These are phyloP conservation scores for Oscheius sp. DNA, from an alignment of 2,888 invertebrate genomes.

Conservation along the genomic window DNA sequence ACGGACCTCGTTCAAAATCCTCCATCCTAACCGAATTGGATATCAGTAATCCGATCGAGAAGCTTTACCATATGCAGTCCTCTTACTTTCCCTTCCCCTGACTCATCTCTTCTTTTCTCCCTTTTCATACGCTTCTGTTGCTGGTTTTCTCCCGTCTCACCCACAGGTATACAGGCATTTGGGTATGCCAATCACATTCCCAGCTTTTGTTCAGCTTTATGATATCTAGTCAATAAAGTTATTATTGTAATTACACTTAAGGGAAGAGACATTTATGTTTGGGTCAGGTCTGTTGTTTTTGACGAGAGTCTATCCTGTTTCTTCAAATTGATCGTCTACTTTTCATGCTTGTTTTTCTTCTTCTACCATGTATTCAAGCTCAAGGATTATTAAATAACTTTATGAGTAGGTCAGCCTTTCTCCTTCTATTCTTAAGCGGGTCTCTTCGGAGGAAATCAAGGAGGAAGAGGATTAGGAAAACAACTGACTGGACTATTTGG, in stretches of 20 bases:
- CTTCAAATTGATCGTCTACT: not conserved
- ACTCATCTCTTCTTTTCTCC: not conserved
- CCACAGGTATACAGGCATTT: slow-evolving; percentile 15
- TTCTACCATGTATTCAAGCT: not conserved
- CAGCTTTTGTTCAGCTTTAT: slow-evolving; percentile 14
- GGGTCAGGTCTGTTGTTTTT: slow-evolving; percentile 16
- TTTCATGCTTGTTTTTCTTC: not conserved
- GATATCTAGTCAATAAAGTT: slow-evolving; percentile 20
- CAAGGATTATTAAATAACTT: slow-evolving; percentile 2
- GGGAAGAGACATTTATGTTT: slow-evolving; percentile 30
- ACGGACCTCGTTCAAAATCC: slow-evolving; percentile 26
- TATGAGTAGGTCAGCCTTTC: not conserved
- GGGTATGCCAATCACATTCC: slow-evolving; percentile 5
- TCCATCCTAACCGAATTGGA: slow-evolving; percentile 27
- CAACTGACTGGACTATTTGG: not conserved
- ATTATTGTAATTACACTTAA: slow-evolving; percentile 12
- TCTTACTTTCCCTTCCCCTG: slow-evolving; percentile 44
- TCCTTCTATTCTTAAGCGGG: no score
- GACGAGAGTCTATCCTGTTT: not conserved
- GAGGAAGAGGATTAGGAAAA: not conserved
- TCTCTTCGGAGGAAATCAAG: not conserved
- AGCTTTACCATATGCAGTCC: slow-evolving; percentile 62
- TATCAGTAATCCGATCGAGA: slow-evolving; percentile 58
- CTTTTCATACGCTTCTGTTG: not conserved
- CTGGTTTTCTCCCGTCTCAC: not conserved